phyloP scores from a whole-genome alignment of 2,113 vertebrate species.

The Tympanuchus pallidicinctus region DNA sequence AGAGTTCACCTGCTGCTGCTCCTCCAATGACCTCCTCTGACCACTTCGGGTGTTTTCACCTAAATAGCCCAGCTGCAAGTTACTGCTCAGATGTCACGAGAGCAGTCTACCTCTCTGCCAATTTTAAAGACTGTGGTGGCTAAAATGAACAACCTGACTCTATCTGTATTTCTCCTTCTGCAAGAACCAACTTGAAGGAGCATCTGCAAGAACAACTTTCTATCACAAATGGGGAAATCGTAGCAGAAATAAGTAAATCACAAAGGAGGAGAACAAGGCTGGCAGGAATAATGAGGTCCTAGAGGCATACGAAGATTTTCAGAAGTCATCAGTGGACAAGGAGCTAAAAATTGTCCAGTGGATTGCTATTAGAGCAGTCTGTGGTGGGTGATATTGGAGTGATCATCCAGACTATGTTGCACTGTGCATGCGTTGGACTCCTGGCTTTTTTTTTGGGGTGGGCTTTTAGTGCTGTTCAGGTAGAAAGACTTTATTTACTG shows the following conservation, averaged over 20 bases:
- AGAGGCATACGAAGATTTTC: not conserved
- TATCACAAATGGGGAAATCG: not conserved
- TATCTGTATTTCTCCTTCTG: not conserved
- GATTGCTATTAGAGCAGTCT: not conserved
- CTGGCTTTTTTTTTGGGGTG: not conserved
- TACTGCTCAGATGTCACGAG: not conserved
- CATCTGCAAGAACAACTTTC: not conserved
- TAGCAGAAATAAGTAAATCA: not conserved
- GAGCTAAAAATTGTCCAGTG: not conserved
- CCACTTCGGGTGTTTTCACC: not conserved
- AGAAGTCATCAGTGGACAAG: not conserved
- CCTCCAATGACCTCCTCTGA: not conserved
- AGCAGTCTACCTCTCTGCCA: not conserved
- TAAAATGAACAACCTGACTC: not conserved
- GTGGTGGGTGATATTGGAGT: not conserved
- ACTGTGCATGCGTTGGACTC: not conserved
- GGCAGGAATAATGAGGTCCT: constrained; percentile 36
- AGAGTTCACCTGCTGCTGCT: not conserved
- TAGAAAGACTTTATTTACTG: not conserved
- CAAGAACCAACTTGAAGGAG: not conserved
- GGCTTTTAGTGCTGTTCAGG: not conserved
- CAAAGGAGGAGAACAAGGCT: not conserved
- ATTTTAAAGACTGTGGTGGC: not conserved
- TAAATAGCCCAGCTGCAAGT: not conserved
- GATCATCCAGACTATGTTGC: not conserved